Percentiles rank a stretch among this genome's conserved stretches.
phyloP scores from a whole-genome alignment of 2,797 vertebrate genomes.

The Brachyalestes nurse region DNA sequence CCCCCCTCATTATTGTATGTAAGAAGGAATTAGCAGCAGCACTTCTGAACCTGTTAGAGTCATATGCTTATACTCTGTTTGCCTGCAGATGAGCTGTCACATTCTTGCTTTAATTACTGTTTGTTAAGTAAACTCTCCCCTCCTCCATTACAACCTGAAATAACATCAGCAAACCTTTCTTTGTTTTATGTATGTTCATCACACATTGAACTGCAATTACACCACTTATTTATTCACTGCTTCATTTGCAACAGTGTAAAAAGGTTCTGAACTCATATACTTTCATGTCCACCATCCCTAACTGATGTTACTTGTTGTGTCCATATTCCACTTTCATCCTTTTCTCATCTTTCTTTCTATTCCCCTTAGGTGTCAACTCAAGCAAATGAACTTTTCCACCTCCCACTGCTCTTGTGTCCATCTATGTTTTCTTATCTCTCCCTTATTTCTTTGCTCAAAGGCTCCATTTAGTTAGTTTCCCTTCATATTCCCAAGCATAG shows the following conservation, averaged over 20 bases:
- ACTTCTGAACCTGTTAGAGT: conserved; percentile 49
- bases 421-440: not conserved
- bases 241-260: not conserved
- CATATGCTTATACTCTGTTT: not conserved
- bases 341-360: not conserved
- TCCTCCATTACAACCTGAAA: not conserved
- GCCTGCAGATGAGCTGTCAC: conserved; percentile 50
- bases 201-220: not conserved
- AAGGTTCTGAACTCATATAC: not conserved
- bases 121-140: conserved; percentile 10
- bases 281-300: no score
- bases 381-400: not conserved
- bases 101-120: conserved; percentile 11
- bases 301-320: not conserved
- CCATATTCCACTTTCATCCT: not conserved
- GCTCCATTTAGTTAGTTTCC: not conserved
- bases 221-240: not conserved
- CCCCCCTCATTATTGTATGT: conserved; percentile 49
- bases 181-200: not conserved
- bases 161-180: not conserved
- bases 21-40: conserved; percentile 55
- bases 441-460: not conserved
- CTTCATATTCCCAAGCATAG: not conserved
- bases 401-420: not conserved
- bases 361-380: not conserved